Evolutionary conservation across 2,113 vertebrate genomes (phyloP), one percentile per base, ranked within the genome.

Genomic region (Panthera tigris): DNA sequence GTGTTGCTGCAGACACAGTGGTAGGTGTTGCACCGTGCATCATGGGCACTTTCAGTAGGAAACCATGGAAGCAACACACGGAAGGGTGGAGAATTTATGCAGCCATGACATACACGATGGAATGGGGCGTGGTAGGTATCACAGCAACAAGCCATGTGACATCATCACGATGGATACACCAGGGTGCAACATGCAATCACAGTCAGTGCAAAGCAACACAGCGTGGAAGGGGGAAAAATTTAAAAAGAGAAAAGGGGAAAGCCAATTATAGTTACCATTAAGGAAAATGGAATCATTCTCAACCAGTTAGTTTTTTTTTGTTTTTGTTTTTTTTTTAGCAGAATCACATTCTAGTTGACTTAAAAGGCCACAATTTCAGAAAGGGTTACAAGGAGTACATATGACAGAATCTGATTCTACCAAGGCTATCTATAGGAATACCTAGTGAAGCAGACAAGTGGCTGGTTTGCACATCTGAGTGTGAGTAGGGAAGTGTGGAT

Each of bases 1-100:
- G 99, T 99, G 99, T 99, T 99, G 99, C 99, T 99, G 99, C 99
- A 99, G 99, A 99, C 99, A 99, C 99, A 99, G 99, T 99, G 99
- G 99, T 99, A 99, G 99, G 99, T 99, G 99, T 99, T 99, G 99
- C 99, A 99, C 99, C 99, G 99, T 99, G 99, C 99, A 99, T 99
- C 99, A 99, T 99, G 99, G 99, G 99, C 99, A 99, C 99, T 99
- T 99, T 99, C 99, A 99, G 99, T 99, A 99, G 98, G 98, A 99
- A 99, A 99, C 99, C 99, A 99, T 97, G 99, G 99, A 99, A 99
- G 99, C 99, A 98, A 99, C 98, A 98, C 98, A 99, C 98, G 96
- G 99, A 98, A 99, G 98, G 99, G 98, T 98, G 99, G 99, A 99
- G 99, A 99, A 98, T 99, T 99, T 99, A 99, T 99, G 98, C 99